Evolutionary conservation across 2,797 vertebrate species (phyloP), one percentile per base, ranked within the genome.

Genomic region (Enteromius mattozi): DNA sequence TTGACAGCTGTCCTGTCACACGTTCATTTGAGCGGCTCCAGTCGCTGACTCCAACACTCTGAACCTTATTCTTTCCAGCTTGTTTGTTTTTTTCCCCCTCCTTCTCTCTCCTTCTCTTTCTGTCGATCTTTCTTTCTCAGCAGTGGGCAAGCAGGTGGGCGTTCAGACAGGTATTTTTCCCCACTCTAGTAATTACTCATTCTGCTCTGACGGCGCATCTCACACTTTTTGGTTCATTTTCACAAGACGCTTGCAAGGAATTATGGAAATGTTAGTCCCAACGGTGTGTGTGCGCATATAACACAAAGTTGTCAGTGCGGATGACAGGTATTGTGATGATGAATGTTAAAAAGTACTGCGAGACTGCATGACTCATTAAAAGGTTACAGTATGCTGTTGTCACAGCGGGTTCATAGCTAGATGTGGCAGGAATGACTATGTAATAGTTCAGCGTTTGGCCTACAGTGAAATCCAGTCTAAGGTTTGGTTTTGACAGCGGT

Each of bases 1-100:
- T 59, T 79, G 76, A 84, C 83, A 84, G 83, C 77, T 84, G 82
- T 83, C 74, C 49, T 78, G 82, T 69, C 68, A 79, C 76, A 79
- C 40, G 16, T 78, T 78, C 37, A 68, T 82, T 82, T 82, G 71
- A 82, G 21, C 71, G 6, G 65, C 49, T 83, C 63, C 49, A 83
- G 47, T 70, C 19, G 74, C 81, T 77, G 81, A 77, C 81, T 83
- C 47, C 61, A 83, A 77, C 45, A 69, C 27, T 56, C 47, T 59
- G 21, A 75, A 75, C 59, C 14, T 7, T 54, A 45, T 69, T 83
- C 47, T 59, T 21, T 69, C 81, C 45, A 65, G 40, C 17, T 65
- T 65, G 59, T 65, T 82, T 37, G 12, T 7, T 76, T 63, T 61
- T 78, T 30, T 3, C 3, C 27, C 40, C 14, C 42, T 17, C 42